Conservation (phyloP, 1,140 invertebrate genomes). For the Drosophila insularis region DNA sequence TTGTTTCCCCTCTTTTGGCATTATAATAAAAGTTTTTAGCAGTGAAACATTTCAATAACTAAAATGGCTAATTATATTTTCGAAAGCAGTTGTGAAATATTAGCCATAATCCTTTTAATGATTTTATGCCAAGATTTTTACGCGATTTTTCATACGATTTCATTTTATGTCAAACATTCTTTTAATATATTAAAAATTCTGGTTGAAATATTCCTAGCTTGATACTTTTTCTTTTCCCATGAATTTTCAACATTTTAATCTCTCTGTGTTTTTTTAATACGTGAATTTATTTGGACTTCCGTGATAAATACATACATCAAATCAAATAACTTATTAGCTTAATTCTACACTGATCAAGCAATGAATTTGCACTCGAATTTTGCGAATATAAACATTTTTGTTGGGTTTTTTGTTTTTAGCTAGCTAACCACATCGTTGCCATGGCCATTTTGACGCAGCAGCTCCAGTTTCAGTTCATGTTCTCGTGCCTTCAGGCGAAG, state of each 20-base stretch:
- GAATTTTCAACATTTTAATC: not conserved
- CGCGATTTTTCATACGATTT: too few species aligned
- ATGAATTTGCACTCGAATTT: slow-evolving; percentile 47
- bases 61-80: too few species aligned
- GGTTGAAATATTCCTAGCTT: not conserved
- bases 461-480: slow-evolving; percentile 93
- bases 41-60: too few species aligned
- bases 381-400: not conserved
- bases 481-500: slow-evolving; percentile 95
- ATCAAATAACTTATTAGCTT: slow-evolving; percentile 52
- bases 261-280: slow-evolving; percentile 1
- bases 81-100: too few species aligned
- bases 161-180: too few species aligned
- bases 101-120: too few species aligned
- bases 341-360: slow-evolving; percentile 40
- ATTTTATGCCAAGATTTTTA: too few species aligned
- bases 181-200: not conserved
- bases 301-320: slow-evolving; percentile 37
- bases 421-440: slow-evolving; percentile 88
- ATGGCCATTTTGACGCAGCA: slow-evolving; percentile 90
- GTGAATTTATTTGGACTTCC: slow-evolving; percentile 46
- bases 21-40: too few species aligned
- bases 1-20: too few species aligned
- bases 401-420: slow-evolving; percentile 28
- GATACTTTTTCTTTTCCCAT: not conserved